Percentiles rank a stretch among this genome's conserved stretches.
These are phyloP conservation scores for Zosterops hypoxanthus DNA, from an alignment of 2,113 vertebrate genomes.

Conservation along the genomic window DNA sequence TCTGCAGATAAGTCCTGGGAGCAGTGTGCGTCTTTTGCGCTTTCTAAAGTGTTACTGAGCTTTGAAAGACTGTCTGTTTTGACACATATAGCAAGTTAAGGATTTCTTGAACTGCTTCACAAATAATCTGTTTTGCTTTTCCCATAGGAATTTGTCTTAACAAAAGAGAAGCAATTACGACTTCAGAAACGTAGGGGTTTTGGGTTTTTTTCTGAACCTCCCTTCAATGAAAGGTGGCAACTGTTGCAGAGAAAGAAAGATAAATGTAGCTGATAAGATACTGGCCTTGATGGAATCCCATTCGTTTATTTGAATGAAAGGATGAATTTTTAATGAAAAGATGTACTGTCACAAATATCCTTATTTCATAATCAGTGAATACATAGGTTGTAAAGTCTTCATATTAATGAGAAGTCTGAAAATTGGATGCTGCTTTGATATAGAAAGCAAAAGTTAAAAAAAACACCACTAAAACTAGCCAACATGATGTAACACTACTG, in stretches of 20 bases:
- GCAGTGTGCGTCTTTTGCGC: not conserved
- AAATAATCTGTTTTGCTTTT: not conserved
- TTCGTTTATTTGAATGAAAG: not conserved
- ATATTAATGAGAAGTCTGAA: not conserved
- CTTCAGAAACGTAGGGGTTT: not conserved
- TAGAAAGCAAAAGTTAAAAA: not conserved
- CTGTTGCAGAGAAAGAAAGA: not conserved
- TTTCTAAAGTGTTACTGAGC: not conserved
- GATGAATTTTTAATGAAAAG: not conserved
- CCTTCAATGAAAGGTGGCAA: not conserved
- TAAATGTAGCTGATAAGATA: not conserved
- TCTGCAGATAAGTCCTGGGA: not conserved
- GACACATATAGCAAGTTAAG: not conserved
- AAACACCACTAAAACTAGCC: not conserved
- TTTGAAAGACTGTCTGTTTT: not conserved
- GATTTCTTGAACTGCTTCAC: not conserved
- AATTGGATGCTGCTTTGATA: not conserved
- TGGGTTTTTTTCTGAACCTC: not conserved
- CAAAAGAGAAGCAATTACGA: not conserved
- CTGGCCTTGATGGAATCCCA: not conserved
- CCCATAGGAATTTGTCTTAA: not conserved
- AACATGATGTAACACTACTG: not conserved
- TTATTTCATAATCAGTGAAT: not conserved
- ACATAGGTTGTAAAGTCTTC: not conserved
- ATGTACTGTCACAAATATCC: not conserved